Evolutionary conservation across 2,113 vertebrate species (phyloP).

Genomic region (Phrynosoma platyrhinos): DNA sequence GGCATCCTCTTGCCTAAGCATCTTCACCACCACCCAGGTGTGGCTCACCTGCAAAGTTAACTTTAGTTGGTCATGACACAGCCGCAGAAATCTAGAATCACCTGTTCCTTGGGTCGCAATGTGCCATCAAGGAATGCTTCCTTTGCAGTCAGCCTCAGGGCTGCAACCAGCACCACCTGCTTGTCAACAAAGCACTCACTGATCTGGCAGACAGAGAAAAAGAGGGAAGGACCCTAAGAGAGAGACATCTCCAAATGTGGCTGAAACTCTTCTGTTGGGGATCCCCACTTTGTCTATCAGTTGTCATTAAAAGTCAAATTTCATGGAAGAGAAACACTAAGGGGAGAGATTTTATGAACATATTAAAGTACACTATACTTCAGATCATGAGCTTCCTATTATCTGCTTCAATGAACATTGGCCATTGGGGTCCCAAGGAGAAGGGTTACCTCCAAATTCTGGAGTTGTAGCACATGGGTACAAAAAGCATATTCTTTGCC

Average conservation of each 20-base stretch:
- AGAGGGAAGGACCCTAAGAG: neutral
- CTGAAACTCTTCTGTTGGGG: slow-evolving; percentile 1
- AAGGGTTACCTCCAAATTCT: neutral
- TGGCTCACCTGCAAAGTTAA: slow-evolving; percentile 28
- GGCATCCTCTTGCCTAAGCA: rapidly evolving
- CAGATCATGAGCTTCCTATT: neutral
- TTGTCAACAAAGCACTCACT: neutral
- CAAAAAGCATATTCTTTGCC: neutral
- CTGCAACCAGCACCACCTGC: slow-evolving; percentile 64
- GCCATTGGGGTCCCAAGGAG: neutral
- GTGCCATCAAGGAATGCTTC: slow-evolving; percentile 65
- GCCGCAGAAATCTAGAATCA: slow-evolving; percentile 66
- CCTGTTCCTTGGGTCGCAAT: slow-evolving; percentile 58
- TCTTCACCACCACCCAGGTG: slow-evolving; percentile 20
- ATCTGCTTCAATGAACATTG: too few species aligned
- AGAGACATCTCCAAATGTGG: slow-evolving; percentile 31
- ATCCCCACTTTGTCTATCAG: neutral
- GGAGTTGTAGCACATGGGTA: too few species aligned
- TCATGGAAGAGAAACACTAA: neutral
- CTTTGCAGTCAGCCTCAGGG: slow-evolving; percentile 58
- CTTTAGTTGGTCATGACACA: slow-evolving; percentile 37
- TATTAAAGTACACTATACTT: neutral
- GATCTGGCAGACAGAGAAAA: neutral
- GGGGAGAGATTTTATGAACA: neutral
- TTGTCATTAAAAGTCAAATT: neutral